Evolutionary conservation across 1,140 invertebrate genomes (phyloP).

Genomic region (Doryteuthis pealeii): DNA sequence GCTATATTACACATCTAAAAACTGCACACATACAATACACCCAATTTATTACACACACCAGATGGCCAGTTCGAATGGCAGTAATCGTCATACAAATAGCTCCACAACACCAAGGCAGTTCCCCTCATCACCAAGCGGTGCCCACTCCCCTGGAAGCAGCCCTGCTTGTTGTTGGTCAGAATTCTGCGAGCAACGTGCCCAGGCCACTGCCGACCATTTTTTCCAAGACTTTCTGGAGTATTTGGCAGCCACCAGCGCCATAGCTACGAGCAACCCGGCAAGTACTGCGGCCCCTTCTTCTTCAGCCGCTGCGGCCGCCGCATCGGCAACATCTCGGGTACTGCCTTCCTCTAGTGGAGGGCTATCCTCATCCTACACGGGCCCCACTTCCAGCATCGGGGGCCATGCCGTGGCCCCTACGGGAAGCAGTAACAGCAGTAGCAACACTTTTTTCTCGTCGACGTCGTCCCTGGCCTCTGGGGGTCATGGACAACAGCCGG

Average conservation of each 20-base stretch:
- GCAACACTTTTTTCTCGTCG: neutral
- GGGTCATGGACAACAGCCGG: no score
- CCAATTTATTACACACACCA: neutral
- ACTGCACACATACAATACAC: no score
- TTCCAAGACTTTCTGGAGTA: constrained; percentile 81
- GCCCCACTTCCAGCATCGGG: no score
- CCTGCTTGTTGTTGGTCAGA: constrained; percentile 61
- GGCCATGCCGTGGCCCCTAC: neutral
- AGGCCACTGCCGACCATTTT: constrained; percentile 80
- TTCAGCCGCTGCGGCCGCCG: no score
- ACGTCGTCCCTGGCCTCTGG: neutral
- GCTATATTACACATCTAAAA: no score
- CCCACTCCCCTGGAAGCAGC: constrained; percentile 13
- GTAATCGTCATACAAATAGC: constrained; percentile 21
- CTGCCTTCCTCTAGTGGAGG: no score
- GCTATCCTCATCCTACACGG: no score
- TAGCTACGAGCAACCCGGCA: neutral
- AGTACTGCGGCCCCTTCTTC: neutral
- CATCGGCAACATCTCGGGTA: no score
- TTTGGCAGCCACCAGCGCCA: constrained; percentile 53
- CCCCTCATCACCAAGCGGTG: constrained; percentile 17
- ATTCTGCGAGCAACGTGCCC: constrained; percentile 87
- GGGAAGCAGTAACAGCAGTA: neutral
- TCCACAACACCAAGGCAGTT: neutral
- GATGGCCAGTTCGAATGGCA: constrained; percentile 31